These are phyloP conservation scores for Ectemnius cavifrons DNA, from an alignment of 2,888 invertebrate genomes.

Conservation along the genomic window DNA sequence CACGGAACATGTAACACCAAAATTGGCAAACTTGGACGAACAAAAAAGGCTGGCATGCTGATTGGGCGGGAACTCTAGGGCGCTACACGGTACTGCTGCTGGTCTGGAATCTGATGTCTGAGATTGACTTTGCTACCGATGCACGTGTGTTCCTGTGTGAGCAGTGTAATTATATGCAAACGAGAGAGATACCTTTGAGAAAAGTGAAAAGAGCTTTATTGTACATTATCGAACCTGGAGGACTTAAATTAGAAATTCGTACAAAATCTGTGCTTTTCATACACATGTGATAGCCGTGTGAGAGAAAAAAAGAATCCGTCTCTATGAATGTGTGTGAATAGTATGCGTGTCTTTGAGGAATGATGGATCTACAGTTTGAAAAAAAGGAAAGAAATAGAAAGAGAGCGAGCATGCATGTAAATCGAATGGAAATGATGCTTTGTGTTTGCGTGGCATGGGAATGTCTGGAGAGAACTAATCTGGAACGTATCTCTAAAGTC, in stretches of 20 bases:
- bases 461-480: constrained; percentile 39
- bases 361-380: not conserved
- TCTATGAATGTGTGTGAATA: not conserved
- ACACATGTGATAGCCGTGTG: not conserved
- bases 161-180: constrained; percentile 33
- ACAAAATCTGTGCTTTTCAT: constrained; percentile 1
- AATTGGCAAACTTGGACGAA: constrained; percentile 26
- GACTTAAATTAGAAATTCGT: not conserved
- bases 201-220: constrained; percentile 7
- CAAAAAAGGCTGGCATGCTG: constrained; percentile 44
- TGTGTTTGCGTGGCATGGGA: constrained; percentile 14
- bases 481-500: constrained; percentile 45
- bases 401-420: not conserved
- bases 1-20: constrained; percentile 16
- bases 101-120: constrained; percentile 35
- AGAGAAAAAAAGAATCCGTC: not conserved
- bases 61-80: constrained; percentile 35
- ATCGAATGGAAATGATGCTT: not conserved
- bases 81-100: constrained; percentile 37
- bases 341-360: not conserved
- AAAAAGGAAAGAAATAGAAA: not conserved
- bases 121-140: constrained; percentile 52
- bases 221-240: constrained; percentile 9
- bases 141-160: constrained; percentile 51
- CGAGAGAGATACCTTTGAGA: not conserved